phyloP scores from a whole-genome alignment of 2,113 vertebrate species.

The Brienomyrus brachyistius region DNA sequence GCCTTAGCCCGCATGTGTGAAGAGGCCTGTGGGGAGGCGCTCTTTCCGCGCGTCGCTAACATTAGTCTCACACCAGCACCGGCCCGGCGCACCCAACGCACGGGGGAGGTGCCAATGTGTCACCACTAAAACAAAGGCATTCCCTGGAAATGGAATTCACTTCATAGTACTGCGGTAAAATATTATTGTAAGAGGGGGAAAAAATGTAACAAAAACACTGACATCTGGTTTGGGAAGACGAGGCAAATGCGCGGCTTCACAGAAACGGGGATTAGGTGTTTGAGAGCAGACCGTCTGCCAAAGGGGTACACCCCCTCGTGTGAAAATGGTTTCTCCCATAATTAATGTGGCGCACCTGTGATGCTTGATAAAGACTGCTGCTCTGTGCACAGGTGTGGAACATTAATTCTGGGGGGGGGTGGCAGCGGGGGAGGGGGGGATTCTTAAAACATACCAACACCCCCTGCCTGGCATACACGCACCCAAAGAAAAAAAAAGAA shows the following conservation, averaged over 20 bases:
- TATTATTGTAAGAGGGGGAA: background rate
- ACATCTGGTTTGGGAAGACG: slow-evolving; percentile 23
- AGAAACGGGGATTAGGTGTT: slow-evolving; percentile 52
- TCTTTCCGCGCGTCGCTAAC: slow-evolving; percentile 6
- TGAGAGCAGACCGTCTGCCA: slow-evolving; percentile 61
- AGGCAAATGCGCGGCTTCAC: slow-evolving; percentile 50
- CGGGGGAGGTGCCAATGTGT: background rate
- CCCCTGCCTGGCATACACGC: slow-evolving; percentile 26
- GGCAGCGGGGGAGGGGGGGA: slow-evolving; percentile 5
- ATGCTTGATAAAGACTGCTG: slow-evolving; percentile 70
- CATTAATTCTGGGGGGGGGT: slow-evolving; percentile 75
- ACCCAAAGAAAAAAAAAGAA: slow-evolving; percentile 29
- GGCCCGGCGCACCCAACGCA: slow-evolving; percentile 28
- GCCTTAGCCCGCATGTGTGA: slow-evolving; percentile 59
- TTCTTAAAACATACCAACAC: slow-evolving; percentile 34
- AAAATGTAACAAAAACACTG: background rate
- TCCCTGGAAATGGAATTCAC: background rate
- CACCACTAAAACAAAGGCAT: slow-evolving; percentile 17
- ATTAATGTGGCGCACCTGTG: slow-evolving; percentile 74
- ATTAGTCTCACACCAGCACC: slow-evolving; percentile 6
- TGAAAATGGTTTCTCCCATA: slow-evolving; percentile 68
- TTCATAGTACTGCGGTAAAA: slow-evolving; percentile 9
- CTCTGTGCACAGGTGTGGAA: slow-evolving; percentile 74
- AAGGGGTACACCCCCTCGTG: slow-evolving; percentile 40
- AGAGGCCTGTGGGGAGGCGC: slow-evolving; percentile 13